Base-by-base conservation (phyloP, 2,888 invertebrate genomes). In the Tholera decimalis region DNA sequence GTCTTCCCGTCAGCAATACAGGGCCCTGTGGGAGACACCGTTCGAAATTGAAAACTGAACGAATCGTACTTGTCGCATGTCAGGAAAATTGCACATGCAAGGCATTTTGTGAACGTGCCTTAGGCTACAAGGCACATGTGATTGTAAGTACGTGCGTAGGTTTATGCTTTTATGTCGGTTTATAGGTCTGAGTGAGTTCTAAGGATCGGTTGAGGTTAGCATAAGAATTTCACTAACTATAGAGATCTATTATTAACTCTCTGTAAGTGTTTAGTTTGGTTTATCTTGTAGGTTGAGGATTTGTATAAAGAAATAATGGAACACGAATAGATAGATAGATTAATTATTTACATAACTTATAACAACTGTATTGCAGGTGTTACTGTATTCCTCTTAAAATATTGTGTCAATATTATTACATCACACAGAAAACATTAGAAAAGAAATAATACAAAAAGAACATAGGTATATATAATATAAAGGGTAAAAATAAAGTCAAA, bases 41-140 rank as follows among this genome's bases (percentile, higher is more conserved):
- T 77, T 71, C 82, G 80, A 82, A 87, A 88, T 88, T 88, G 88
- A 88, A 88, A 88, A 86, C 83, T 81, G 85, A 86, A 88, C 85
- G 83, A 84, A 82, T 82, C 58, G 66, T 60, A 55, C 76, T 76
- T 76, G 76, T 73, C 74, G 46, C 43, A 18, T 69, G 69, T 46
- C 57, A 53, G 33, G 76, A 37, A 71, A 71, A 74, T 74, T 76
- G 76, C 76, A 76, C 66, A 60, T 66, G 71, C 54, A 58, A 39
- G 65, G 41, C 76, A 49, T 71, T 76, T 47, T 24, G 53, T 49
- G 51, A 43, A 53, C 59, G 55, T 64, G 64, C 20, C 43, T 56
- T 37, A 67, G 20, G 28, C 61, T 62, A 62, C 20, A 9, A 30
- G 13, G 26, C 47, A n/a, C n/a, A 24, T 62, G 69, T 35, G 43